Evolutionary conservation across 2,888 invertebrate genomes (phyloP), one percentile per base, ranked within the genome.

Genomic region (Macaria liturata): DNA sequence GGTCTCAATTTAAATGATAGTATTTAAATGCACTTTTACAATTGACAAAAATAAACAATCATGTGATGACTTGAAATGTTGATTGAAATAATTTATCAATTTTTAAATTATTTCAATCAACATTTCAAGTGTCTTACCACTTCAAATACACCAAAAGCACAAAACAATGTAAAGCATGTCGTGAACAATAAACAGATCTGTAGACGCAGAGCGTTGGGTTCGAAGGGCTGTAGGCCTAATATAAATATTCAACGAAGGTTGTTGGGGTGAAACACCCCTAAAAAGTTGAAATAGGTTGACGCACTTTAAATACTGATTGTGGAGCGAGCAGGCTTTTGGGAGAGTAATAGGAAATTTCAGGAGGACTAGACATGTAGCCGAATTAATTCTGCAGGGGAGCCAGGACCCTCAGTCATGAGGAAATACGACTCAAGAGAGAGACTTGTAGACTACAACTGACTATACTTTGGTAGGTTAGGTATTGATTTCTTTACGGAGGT

Each of bases 171-270:
- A 20, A 49, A 54, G 49, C 53, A 46, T 50, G 42, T 59, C 49
- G 44, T 69, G 65, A 69, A 78, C 75, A 77, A 74, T 71, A 74
- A 75, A 73, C 72, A 78, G 69, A 79, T 79, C 51, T 30, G 45
- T 50, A 51, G 56, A 56, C 46, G 37, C 37, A 56, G 50, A 56
- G 44, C 70, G 68, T 67, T 64, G 59, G 61, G 62, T 57, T 67
- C 68, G 68, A 71, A 69, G 66, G 67, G 67, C 57, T 67, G 66
- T 68, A 68, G 72, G 64, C 67, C 61, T 70, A 75, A 73, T 80
- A 82, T 85, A 84, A 84, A 86, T 86, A 85, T 85, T 84, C 85
- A 81, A 72, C 69, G 68, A 76, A 78, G 83, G 81, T 79, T 79
- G 46, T 43, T 40, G 79, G 78, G 75, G 62, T 61, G 64, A 66